A percentile compares a stretch with the other conserved stretches of the same genome.
phyloP scores from a whole-genome alignment of 2,797 vertebrate genomes.

The Amphiprion clarkii region DNA sequence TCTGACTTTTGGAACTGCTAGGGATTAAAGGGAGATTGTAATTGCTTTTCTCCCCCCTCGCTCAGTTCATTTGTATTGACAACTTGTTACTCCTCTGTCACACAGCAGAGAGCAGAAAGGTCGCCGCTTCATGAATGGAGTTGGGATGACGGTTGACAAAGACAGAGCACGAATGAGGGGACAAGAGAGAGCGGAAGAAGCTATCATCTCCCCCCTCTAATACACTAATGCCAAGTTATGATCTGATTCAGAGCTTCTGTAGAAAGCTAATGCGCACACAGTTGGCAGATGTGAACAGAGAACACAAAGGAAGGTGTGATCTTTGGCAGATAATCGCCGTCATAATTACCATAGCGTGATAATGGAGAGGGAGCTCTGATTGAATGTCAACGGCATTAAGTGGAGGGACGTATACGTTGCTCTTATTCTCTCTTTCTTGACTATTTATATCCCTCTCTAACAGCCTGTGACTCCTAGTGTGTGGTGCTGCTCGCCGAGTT shows the following conservation, averaged over 20 bases:
- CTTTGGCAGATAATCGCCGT: slow-evolving; percentile 59
- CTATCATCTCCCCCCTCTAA: slow-evolving; percentile 59
- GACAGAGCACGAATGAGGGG: slow-evolving; percentile 52
- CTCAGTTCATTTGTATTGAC: slow-evolving; percentile 80
- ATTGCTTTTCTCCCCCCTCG: slow-evolving; percentile 68
- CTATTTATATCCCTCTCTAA: slow-evolving; percentile 58
- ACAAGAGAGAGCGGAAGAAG: slow-evolving; percentile 30
- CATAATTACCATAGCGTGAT: slow-evolving; percentile 63
- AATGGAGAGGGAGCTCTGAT: slow-evolving; percentile 55
- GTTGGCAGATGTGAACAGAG: slow-evolving; percentile 28
- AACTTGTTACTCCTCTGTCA: slow-evolving; percentile 72
- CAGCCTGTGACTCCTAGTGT: slow-evolving; percentile 58
- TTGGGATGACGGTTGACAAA: slow-evolving; percentile 58
- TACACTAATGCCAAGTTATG: slow-evolving; percentile 60
- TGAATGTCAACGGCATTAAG: slow-evolving; percentile 66
- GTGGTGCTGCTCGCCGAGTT: slow-evolving; percentile 63
- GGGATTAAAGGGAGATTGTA: slow-evolving; percentile 81
- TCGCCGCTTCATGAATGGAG: slow-evolving; percentile 62
- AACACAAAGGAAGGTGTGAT: slow-evolving; percentile 56
- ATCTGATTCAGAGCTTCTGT: slow-evolving; percentile 58
- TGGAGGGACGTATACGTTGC: slow-evolving; percentile 23
- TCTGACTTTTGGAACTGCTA: slow-evolving; percentile 71
- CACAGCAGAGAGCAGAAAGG: slow-evolving; percentile 59
- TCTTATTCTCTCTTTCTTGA: slow-evolving; percentile 37
- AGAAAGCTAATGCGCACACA: slow-evolving; percentile 38